These are phyloP conservation scores for Stomorhina lunata DNA, from an alignment of 2,888 invertebrate genomes.

Conservation along the genomic window DNA sequence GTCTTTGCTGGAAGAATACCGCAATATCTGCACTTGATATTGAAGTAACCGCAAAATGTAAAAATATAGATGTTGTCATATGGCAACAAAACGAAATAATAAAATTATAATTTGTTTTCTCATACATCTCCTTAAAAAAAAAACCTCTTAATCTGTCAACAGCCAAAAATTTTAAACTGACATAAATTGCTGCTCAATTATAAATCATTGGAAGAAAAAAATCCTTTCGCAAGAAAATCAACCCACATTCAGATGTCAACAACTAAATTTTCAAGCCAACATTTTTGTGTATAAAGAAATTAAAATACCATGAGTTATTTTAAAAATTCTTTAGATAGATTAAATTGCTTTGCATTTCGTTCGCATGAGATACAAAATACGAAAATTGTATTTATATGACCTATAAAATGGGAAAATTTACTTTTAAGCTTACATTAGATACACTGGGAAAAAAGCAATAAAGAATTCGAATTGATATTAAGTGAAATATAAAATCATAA, in stretches of 20 bases:
- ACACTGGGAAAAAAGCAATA: constrained; percentile 21
- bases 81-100: no score
- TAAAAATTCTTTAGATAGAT: constrained; percentile 63
- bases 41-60: no score
- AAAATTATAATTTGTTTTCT: not conserved
- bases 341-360: constrained; percentile 48
- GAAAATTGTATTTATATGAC: constrained; percentile 57
- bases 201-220: constrained; percentile 38
- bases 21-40: no score
- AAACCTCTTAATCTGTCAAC: not conserved
- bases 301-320: constrained; percentile 62
- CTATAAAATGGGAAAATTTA: constrained; percentile 44
- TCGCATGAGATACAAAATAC: constrained; percentile 44
- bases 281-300: constrained; percentile 56
- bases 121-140: not conserved
- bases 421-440: not conserved
- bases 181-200: constrained; percentile 39
- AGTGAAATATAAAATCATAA: no score
- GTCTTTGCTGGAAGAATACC: no score
- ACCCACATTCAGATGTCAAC: constrained; percentile 56
- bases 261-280: constrained; percentile 47
- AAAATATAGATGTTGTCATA: no score
- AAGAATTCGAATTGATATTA: not conserved
- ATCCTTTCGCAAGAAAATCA: not conserved
- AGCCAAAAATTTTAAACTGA: constrained; percentile 3